Conservation (phyloP, 2,113 vertebrate species). For the Anarhynchus alexandrinus region DNA sequence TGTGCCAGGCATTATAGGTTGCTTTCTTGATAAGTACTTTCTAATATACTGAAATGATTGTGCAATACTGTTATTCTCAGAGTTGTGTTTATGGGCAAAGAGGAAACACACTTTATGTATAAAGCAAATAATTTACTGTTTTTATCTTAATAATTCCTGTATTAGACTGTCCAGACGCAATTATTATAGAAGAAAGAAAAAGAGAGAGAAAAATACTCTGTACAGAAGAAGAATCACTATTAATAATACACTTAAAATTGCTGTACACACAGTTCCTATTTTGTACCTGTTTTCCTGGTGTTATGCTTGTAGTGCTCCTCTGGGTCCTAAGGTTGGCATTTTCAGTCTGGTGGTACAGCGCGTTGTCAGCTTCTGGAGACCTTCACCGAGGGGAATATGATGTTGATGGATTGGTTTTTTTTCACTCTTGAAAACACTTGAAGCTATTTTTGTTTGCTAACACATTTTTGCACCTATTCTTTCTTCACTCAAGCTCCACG, state of each 20-base stretch:
- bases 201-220: neutral
- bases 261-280: neutral
- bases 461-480: neutral
- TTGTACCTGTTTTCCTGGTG: neutral
- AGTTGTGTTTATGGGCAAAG: neutral
- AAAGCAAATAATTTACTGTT: neutral
- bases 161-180: neutral
- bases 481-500: neutral
- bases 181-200: neutral
- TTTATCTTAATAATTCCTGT: neutral
- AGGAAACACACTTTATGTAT: neutral
- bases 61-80: neutral
- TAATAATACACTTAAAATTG: neutral
- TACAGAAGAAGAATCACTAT: neutral
- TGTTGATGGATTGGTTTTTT: neutral
- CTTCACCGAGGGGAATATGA: neutral
- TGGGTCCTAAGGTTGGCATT: neutral
- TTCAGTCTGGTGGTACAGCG: neutral
- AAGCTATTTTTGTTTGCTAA: neutral
- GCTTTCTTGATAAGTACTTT: neutral
- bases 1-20: neutral
- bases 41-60: neutral
- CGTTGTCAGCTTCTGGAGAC: neutral
- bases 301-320: neutral
- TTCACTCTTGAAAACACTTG: too few species aligned